These are phyloP conservation scores for Pelobates cultripes DNA, from an alignment of 2,797 vertebrate species.

Conservation along the genomic window DNA sequence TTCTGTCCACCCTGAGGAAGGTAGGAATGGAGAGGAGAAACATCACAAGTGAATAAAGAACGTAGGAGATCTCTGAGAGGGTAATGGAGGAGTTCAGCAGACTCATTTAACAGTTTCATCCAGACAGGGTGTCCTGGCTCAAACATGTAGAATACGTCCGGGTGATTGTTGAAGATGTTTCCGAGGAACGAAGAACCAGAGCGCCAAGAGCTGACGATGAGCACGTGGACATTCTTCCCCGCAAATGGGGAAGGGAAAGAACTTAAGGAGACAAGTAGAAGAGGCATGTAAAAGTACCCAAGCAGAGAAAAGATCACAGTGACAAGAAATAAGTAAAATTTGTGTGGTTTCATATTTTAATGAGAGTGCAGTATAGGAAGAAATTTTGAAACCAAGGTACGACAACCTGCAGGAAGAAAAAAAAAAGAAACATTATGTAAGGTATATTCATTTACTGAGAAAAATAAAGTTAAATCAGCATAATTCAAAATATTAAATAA, in stretches of 20 bases:
- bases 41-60: slow-evolving; percentile 78
- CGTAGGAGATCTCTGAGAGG: slow-evolving; percentile 78
- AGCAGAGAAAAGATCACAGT: no score
- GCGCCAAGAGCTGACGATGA: slow-evolving; percentile 44
- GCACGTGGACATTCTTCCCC: slow-evolving; percentile 19
- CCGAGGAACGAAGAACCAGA: slow-evolving; percentile 79
- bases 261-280: neutral
- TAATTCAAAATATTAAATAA: no score
- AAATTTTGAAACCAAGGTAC: no score
- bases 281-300: neutral
- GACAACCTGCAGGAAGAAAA: no score
- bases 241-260: no score
- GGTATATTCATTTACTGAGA: no score
- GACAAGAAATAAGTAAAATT: no score
- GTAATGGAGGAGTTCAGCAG: slow-evolving; percentile 71
- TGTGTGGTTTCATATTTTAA: no score
- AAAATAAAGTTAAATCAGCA: no score
- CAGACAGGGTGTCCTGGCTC: slow-evolving; percentile 81
- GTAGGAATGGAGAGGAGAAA: slow-evolving; percentile 78
- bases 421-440: no score
- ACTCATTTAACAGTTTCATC: slow-evolving; percentile 75
- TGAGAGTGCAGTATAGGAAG: no score
- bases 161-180: slow-evolving; percentile 81
- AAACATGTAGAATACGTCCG: slow-evolving; percentile 77
- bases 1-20: slow-evolving; percentile 76